phyloP scores from a whole-genome alignment of 2,888 invertebrate species.

The Sesamia inferens region DNA sequence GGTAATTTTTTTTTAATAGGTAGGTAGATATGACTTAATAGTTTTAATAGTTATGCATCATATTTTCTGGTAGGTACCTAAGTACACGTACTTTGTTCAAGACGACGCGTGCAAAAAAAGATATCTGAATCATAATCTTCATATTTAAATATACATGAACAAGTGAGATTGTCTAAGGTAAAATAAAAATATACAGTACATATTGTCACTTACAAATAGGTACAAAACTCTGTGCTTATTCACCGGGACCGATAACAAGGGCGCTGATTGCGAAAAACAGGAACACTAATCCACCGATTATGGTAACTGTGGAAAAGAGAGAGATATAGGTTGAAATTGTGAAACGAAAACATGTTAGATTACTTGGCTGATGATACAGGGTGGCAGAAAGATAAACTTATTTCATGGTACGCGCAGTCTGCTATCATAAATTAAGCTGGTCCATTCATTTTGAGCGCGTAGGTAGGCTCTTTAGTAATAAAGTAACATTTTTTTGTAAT shows the following conservation, averaged over 20 bases:
- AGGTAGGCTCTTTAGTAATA: background rate
- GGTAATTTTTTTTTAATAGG: background rate
- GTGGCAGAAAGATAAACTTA: background rate
- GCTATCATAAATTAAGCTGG: background rate
- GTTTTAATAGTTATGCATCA: background rate
- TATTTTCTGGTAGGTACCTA: background rate
- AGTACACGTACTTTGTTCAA: background rate
- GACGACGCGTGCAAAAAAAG: background rate
- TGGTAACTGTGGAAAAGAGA: slow-evolving; percentile 94
- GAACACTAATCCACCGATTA: slow-evolving; percentile 98
- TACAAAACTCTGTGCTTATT: slow-evolving; percentile 70
- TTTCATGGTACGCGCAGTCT: background rate
- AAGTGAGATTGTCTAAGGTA: slow-evolving; percentile 64
- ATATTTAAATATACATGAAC: slow-evolving; percentile 50
- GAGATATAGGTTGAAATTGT: slow-evolving; percentile 36
- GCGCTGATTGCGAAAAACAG: slow-evolving; percentile 98
- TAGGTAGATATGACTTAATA: background rate
- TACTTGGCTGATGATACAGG: background rate
- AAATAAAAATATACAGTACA: slow-evolving; percentile 68
- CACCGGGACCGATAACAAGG: slow-evolving; percentile 95
- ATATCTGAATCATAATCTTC: slow-evolving; percentile 9
- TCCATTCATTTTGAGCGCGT: background rate
- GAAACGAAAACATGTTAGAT: background rate
- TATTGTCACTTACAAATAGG: slow-evolving; percentile 77
- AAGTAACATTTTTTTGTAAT: background rate